A percentile compares a stretch with the other conserved stretches of the same genome.
Evolutionary conservation across 2,113 vertebrate genomes (phyloP).

Genomic region (Stercorarius parasiticus): DNA sequence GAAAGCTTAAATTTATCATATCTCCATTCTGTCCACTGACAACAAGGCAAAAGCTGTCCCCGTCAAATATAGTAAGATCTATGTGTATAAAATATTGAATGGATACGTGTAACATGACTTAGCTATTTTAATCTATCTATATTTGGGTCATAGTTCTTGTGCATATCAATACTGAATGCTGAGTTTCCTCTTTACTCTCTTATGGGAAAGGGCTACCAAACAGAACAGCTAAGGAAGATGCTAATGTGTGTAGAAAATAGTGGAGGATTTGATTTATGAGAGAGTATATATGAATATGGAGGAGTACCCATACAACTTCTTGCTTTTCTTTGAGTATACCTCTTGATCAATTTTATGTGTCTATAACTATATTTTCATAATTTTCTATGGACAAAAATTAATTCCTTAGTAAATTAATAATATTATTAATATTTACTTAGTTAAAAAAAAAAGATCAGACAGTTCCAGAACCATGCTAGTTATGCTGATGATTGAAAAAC

Average conservation of each 20-base stretch:
- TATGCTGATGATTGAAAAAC: background rate
- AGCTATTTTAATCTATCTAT: background rate
- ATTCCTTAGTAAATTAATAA: background rate
- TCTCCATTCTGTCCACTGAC: background rate
- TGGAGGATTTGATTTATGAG: background rate
- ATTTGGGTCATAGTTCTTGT: background rate
- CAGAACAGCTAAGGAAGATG: background rate
- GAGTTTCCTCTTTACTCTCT: background rate
- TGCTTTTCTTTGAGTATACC: background rate
- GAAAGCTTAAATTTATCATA: background rate
- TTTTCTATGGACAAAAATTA: background rate
- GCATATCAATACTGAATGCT: background rate
- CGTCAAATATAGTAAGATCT: background rate
- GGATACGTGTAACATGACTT: background rate
- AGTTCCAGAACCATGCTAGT: background rate
- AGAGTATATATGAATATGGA: background rate
- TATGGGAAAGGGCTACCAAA: background rate
- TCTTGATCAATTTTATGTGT: background rate
- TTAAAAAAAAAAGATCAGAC: background rate
- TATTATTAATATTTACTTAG: background rate
- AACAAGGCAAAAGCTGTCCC: background rate
- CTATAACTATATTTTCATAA: background rate
- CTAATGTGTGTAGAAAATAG: background rate
- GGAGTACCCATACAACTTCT: background rate
- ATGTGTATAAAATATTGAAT: background rate